phyloP scores from a whole-genome alignment of 2,113 vertebrate genomes.

The Cinclus mexicanus region DNA sequence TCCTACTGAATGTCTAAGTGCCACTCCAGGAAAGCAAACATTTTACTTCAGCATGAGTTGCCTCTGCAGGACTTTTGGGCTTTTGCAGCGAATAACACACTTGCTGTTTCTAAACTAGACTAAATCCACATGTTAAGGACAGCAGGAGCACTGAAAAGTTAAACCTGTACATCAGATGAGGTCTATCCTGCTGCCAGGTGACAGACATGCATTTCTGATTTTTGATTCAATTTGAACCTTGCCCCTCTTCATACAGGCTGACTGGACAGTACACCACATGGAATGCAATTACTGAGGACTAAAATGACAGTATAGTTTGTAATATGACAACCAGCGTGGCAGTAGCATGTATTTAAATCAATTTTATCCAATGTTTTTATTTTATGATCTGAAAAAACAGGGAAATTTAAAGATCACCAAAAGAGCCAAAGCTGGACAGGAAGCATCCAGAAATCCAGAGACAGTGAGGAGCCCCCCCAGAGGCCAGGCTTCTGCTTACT shows the following conservation, averaged over 20 bases:
- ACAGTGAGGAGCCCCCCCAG: not conserved
- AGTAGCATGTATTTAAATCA: not conserved
- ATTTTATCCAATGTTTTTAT: not conserved
- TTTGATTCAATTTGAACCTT: not conserved
- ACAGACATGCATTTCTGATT: not conserved
- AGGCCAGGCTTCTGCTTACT: not conserved
- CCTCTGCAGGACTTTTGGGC: not conserved
- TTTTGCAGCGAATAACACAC: not conserved
- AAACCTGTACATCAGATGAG: not conserved
- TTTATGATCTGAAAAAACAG: not conserved
- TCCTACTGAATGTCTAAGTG: not conserved
- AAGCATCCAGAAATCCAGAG: not conserved
- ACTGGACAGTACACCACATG: rapidly evolving
- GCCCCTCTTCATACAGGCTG: not conserved
- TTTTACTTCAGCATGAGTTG: not conserved
- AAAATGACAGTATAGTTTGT: not conserved
- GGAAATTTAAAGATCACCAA: not conserved
- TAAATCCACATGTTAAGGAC: not conserved
- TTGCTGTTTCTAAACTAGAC: not conserved
- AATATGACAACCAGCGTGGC: not conserved
- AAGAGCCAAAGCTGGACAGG: not conserved
- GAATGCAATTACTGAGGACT: not conserved
- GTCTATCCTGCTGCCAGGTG: not conserved
- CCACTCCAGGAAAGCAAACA: not conserved
- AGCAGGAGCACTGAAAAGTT: not conserved